Evolutionary conservation across 2,113 vertebrate species (phyloP).

Genomic region (Ardeotis arabs): DNA sequence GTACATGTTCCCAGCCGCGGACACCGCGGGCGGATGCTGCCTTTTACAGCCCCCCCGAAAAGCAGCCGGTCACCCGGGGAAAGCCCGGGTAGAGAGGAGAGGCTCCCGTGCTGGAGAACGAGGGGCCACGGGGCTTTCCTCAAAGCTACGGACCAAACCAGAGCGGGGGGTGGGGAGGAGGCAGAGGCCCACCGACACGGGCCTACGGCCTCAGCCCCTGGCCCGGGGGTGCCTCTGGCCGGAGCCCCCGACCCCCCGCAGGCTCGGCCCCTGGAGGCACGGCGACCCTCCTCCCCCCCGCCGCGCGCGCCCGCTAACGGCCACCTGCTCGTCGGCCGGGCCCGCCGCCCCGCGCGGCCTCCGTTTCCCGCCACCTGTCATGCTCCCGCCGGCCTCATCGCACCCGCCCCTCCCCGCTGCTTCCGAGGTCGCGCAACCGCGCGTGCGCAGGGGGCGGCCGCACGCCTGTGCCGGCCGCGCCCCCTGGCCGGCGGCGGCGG

Average conservation of each 20-base stretch:
- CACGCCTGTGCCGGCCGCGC: neutral
- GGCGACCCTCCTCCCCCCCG: neutral
- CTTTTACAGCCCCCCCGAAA: neutral
- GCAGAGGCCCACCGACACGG: neutral
- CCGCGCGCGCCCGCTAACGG: too few species aligned
- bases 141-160: accelerated
- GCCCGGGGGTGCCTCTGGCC: neutral
- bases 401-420: too few species aligned
- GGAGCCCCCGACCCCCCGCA: too few species aligned
- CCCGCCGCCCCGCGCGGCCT: neutral
- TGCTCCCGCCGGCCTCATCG: too few species aligned
- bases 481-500: neutral
- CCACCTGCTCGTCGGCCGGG: slow-evolving; percentile 3
- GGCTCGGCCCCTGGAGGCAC: neutral
- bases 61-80: too few species aligned
- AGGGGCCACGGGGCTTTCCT: accelerated
- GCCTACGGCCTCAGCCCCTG: neutral
- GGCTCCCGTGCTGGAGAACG: neutral
- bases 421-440: too few species aligned
- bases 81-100: accelerated
- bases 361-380: neutral
- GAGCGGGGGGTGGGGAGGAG: too few species aligned
- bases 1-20: accelerated
- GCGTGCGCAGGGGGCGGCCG: neutral
- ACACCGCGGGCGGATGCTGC: accelerated